Evolutionary conservation across 2,113 vertebrate genomes (phyloP).

Genomic region (Bungarus multicinctus): DNA sequence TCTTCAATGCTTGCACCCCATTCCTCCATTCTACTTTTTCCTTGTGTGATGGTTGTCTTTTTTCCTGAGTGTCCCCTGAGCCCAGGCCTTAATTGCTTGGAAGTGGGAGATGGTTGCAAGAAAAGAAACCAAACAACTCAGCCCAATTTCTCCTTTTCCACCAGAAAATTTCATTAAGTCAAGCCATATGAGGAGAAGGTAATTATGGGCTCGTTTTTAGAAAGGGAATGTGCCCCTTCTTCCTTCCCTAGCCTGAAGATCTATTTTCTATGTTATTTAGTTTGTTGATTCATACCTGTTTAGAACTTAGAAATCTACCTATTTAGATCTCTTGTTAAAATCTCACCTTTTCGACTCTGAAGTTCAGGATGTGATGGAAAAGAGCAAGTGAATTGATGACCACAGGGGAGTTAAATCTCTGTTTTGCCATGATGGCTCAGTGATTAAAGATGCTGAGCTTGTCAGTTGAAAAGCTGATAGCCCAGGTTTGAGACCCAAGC

Average conservation of each 20-base stretch:
- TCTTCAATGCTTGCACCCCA: background rate
- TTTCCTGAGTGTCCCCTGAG: accelerated
- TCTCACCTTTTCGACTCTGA: background rate
- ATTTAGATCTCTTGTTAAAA: constrained; percentile 15
- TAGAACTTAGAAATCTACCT: background rate
- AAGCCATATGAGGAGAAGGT: constrained; percentile 38
- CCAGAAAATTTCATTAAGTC: constrained; percentile 29
- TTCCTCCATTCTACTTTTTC: background rate
- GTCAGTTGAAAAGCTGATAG: too few relatives aligned
- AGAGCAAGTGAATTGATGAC: background rate
- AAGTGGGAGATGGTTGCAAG: background rate
- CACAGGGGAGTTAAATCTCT: background rate
- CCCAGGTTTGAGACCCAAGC: too few relatives aligned
- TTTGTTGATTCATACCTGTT: background rate
- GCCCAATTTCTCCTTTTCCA: constrained; percentile 13
- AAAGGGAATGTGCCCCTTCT: background rate
- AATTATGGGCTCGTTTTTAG: background rate
- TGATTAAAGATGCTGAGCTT: too few relatives aligned
- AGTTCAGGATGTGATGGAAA: background rate
- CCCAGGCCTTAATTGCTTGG: accelerated
- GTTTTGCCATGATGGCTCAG: background rate
- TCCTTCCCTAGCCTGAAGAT: too few relatives aligned
- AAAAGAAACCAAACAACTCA: constrained; percentile 19
- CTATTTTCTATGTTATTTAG: background rate
- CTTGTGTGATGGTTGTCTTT: background rate